Evolutionary conservation across 2,113 vertebrate species (phyloP).

Genomic region (Oryzias melastigma): DNA sequence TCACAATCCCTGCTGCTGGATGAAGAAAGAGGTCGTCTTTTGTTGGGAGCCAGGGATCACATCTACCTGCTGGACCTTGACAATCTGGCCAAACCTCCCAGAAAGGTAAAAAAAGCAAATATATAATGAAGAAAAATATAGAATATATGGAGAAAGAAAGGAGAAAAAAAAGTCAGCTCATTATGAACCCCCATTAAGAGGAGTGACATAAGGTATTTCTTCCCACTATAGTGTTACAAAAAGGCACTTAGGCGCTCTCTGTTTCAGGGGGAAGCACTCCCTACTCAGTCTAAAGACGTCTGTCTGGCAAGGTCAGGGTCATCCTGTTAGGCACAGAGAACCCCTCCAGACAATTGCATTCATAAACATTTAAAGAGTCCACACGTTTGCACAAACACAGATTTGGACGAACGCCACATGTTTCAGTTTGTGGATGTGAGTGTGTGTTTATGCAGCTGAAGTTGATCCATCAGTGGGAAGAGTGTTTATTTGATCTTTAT

Average conservation of each 20-base stretch:
- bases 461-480: conserved; percentile 45
- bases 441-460: conserved; percentile 74
- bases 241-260: conserved; percentile 41
- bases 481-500: conserved; percentile 75
- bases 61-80: conserved; percentile 89
- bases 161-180: too few species aligned
- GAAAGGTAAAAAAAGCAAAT: conserved; percentile 77
- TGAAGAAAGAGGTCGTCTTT: conserved; percentile 88
- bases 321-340: conserved; percentile 11
- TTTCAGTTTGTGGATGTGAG: conserved; percentile 46
- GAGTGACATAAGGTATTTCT: conserved; percentile 29
- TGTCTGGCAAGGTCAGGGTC: conserved; percentile 49
- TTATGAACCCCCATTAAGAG: conserved; percentile 33
- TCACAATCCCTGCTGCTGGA: conserved; percentile 92
- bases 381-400: conserved; percentile 47
- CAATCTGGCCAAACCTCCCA: conserved; percentile 86
- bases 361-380: conserved; percentile 15
- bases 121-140: too few species aligned
- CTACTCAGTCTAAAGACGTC: conserved; percentile 45
- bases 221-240: conserved; percentile 16
- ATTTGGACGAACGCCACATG: conserved; percentile 52
- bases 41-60: conserved; percentile 90
- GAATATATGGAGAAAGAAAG: too few species aligned
- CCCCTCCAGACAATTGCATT: conserved; percentile 15
- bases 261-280: conserved; percentile 38